Evolutionary conservation across 2,888 invertebrate species (phyloP), one percentile per base, ranked within the genome.

Genomic region (Apodemia mormo): DNA sequence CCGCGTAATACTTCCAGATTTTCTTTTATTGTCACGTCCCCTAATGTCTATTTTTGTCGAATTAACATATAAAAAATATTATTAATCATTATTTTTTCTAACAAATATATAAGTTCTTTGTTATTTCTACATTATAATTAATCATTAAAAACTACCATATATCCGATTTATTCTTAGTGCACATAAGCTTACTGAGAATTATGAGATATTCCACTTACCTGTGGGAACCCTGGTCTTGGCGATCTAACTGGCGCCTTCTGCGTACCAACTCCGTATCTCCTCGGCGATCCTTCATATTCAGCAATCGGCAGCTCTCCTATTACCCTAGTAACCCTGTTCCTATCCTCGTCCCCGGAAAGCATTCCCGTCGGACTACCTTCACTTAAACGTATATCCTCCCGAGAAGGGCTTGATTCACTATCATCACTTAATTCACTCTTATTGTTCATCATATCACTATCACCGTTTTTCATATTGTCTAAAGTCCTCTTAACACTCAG

Each of bases 261-360:
- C 67, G 96, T 94, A 40, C 95, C 94, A 71, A 96, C 94, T 5
- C 97, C 98, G 84, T 98, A 98, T 77, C 98, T 95, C 77, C 97
- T 93, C 22, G 98, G 98, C 61, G 98, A 98, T 22, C 97, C 98
- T 78, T 98, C 97, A 84, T 98, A 98, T 82, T 98, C 97, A 30
- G 98, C 97, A 78, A 98, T 98, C n/a, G 98, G 98, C 79, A 97
- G 92, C 86, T 95, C 96, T 66, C 97, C 97, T 80, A 97, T 97
- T 61, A 97, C 95, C 80, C 96, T 93, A 72, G 95, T 94, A 56
- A 95, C 95, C 76, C 90, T 80, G 76, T 77, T 80, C 80, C 86
- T 88, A 70, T 87, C 92, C 76, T 89, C 94, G 56, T 87, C 93
- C 10, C 87, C 88, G 22, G 85, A 87, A 72, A 83, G 75, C 65